These are phyloP conservation scores for Notamacropus eugenii DNA, from an alignment of 2,797 vertebrate species.

Conservation along the genomic window DNA sequence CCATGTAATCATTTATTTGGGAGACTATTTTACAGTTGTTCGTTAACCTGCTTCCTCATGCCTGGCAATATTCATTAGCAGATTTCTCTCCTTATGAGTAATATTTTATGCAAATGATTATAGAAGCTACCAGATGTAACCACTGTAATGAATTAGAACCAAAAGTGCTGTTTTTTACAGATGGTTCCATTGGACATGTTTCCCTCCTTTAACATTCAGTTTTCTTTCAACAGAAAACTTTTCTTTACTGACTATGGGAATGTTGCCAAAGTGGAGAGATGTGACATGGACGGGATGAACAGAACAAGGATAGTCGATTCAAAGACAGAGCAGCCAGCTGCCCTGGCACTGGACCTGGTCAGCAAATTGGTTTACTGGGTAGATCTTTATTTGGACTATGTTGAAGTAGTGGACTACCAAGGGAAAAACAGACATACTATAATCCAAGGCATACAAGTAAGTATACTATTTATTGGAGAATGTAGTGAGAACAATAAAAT, in stretches of 20 bases:
- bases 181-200: constrained; percentile 65
- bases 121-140: constrained; percentile 68
- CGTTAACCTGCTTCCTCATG: constrained; percentile 71
- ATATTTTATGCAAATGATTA: constrained; percentile 66
- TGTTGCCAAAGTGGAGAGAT: constrained; percentile 94
- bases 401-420: constrained; percentile 96
- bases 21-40: constrained; percentile 58
- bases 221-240: constrained; percentile 92
- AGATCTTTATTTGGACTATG: constrained; percentile 94
- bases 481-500: constrained; percentile 39
- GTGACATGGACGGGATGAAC: constrained; percentile 98
- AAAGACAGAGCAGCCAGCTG: constrained; percentile 94
- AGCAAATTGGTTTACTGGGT: constrained; percentile 98
- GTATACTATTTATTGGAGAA: constrained; percentile 78
- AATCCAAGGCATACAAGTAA: constrained; percentile 93
- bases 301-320: constrained; percentile 93
- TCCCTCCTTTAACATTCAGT: constrained; percentile 74
- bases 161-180: constrained; percentile 69
- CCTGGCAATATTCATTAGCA: constrained; percentile 78
- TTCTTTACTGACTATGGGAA: constrained; percentile 98
- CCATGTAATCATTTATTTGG: constrained; percentile 44
- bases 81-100: constrained; percentile 71
- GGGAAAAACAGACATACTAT: constrained; percentile 92
- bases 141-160: constrained; percentile 58
- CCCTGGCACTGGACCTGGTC: constrained; percentile 93